These are phyloP conservation scores for Phasianus colchicus DNA, from an alignment of 2,113 vertebrate genomes.

Conservation along the genomic window DNA sequence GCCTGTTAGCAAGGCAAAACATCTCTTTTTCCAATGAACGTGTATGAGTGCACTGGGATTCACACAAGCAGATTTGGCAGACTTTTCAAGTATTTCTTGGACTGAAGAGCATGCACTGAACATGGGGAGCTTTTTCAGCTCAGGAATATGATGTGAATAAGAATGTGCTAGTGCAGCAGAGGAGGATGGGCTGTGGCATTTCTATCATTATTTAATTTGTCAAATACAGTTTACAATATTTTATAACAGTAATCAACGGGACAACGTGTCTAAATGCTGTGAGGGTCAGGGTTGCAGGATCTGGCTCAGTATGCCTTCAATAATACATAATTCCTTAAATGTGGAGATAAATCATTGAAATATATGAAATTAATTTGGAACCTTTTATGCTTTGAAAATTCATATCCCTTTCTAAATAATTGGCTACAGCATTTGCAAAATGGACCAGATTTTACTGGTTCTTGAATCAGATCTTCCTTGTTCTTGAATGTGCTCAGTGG, in stretches of 20 bases:
- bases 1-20: conserved; percentile 40
- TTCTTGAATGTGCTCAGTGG: background rate
- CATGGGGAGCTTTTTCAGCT: conserved; percentile 22
- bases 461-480: background rate
- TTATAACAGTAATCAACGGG: conserved; percentile 15
- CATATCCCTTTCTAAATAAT: conserved; percentile 25
- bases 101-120: conserved; percentile 25
- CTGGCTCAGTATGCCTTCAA: background rate
- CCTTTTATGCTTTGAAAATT: conserved; percentile 13
- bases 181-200: background rate
- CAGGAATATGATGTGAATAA: conserved; percentile 45
- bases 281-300: background rate
- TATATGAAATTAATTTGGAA: conserved; percentile 44
- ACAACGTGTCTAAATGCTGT: background rate
- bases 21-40: conserved; percentile 41
- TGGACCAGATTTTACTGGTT: background rate
- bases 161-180: background rate
- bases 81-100: conserved; percentile 60
- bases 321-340: conserved; percentile 48
- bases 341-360: conserved; percentile 30
- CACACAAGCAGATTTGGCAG: conserved; percentile 52
- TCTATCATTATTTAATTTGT: conserved; percentile 26
- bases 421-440: background rate
- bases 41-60: conserved; percentile 24
- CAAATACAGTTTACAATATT: background rate